Evolutionary conservation across 1,140 invertebrate species (phyloP).

Genomic region (Pomacea maculata): DNA sequence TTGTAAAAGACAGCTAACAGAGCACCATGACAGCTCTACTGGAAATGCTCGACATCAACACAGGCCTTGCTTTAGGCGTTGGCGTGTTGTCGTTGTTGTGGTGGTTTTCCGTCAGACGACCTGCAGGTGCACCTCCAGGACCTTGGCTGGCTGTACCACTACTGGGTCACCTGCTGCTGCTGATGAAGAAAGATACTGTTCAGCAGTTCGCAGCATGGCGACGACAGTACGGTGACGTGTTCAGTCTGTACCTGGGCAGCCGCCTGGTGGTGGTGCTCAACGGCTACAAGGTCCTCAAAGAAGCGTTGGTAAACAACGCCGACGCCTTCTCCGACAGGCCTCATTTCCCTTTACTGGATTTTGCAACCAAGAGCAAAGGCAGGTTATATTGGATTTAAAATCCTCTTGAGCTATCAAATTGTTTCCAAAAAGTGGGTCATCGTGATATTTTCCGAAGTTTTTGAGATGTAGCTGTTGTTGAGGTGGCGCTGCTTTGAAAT

Average conservation of each 20-base stretch:
- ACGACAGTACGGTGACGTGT: conserved; percentile 39
- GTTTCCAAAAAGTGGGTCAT: too few species aligned
- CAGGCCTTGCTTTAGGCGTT: too few species aligned
- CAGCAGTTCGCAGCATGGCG: conserved; percentile 15
- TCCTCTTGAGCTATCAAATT: too few species aligned
- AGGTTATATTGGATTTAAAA: too few species aligned
- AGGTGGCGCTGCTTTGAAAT: too few species aligned
- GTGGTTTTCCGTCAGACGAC: conserved; percentile 5
- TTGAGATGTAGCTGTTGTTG: too few species aligned
- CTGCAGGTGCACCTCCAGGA: conserved; percentile 12
- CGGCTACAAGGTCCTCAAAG: conserved; percentile 36
- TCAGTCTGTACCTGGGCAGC: conserved; percentile 35
- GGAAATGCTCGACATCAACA: too few species aligned
- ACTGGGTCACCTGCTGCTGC: conserved; percentile 31
- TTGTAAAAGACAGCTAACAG: too few species aligned
- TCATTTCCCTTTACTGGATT: not conserved
- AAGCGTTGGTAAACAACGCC: conserved; percentile 38
- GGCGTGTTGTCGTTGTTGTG: not conserved
- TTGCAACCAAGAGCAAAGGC: too few species aligned
- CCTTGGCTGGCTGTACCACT: conserved; percentile 22
- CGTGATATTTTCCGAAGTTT: too few species aligned
- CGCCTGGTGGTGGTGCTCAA: conserved; percentile 36
- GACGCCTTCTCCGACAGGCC: conserved; percentile 38
- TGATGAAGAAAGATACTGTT: conserved; percentile 23
- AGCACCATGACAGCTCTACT: too few species aligned